A percentile compares a stretch with the other conserved stretches of the same genome.
phyloP scores from a whole-genome alignment of 2,888 invertebrate genomes.

The Acanthococcus lagerstroemiae region DNA sequence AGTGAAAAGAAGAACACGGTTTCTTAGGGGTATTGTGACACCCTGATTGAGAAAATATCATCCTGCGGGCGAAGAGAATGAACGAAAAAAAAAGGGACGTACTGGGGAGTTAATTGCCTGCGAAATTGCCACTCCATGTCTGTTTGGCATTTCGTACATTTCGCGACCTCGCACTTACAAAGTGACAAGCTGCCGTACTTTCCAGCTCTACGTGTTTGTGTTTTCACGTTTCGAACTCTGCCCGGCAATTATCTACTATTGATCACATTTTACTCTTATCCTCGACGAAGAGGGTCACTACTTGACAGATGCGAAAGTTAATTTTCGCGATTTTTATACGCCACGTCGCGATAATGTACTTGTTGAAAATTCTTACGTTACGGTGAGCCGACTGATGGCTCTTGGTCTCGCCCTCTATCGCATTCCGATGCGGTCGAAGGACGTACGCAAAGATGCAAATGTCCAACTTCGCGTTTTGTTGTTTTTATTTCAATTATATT shows the following conservation, averaged over 20 bases:
- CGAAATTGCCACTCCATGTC: constrained; percentile 28
- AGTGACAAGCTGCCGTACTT: constrained; percentile 5
- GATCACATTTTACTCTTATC: constrained; percentile 13
- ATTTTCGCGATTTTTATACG: background rate
- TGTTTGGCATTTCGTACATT: constrained; percentile 23
- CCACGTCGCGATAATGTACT: background rate
- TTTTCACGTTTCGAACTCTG: background rate
- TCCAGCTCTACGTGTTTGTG: background rate
- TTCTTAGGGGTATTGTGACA: constrained; percentile 17
- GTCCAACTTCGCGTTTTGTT: background rate
- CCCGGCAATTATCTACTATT: constrained; percentile 23
- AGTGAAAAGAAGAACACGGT: constrained; percentile 9
- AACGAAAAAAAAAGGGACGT: constrained; percentile 6
- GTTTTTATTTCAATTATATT: background rate
- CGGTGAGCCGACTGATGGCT: too few relatives aligned
- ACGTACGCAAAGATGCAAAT: too few relatives aligned
- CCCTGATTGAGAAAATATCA: constrained; percentile 24
- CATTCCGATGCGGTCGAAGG: too few relatives aligned
- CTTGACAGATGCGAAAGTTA: background rate
- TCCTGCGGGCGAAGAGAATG: background rate
- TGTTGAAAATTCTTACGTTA: too few relatives aligned
- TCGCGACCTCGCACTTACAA: constrained; percentile 7
- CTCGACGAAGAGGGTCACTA: background rate
- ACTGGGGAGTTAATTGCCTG: constrained; percentile 20
- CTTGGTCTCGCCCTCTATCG: too few relatives aligned